Percentiles rank a stretch among this genome's conserved stretches.
phyloP scores from a whole-genome alignment of 2,113 vertebrate species.

The Syngnathoides biaculeatus region DNA sequence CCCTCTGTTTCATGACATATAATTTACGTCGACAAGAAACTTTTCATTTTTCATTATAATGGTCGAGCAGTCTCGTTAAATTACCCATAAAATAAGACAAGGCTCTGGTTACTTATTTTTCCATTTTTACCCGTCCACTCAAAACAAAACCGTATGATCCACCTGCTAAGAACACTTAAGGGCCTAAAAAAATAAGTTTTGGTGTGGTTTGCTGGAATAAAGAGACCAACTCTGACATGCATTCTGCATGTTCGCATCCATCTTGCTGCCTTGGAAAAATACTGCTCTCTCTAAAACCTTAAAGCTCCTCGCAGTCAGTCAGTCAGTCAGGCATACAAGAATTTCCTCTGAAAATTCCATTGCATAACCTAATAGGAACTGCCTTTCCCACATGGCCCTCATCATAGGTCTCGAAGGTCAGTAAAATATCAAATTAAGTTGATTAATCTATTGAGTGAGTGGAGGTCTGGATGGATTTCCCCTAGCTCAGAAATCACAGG shows the following conservation, averaged over 20 bases:
- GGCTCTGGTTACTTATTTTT: neutral
- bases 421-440: constrained; percentile 1
- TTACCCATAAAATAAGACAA: neutral
- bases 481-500: neutral
- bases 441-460: neutral
- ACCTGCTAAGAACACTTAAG: neutral
- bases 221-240: neutral
- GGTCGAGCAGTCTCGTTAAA: neutral
- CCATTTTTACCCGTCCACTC: neutral
- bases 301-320: neutral
- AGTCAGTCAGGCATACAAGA: neutral
- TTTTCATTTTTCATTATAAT: neutral
- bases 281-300: neutral
- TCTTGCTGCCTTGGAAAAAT: neutral
- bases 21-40: neutral
- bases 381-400: neutral
- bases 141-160: constrained; percentile 2
- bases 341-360: neutral
- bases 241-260: neutral
- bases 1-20: neutral
- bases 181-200: neutral
- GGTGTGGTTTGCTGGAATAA: neutral
- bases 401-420: neutral
- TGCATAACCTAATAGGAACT: neutral
- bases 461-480: neutral